A percentile compares a stretch with the other conserved stretches of the same genome.
These are phyloP conservation scores for Protonibea diacanthus DNA, from an alignment of 2,797 vertebrate genomes.

Conservation along the genomic window DNA sequence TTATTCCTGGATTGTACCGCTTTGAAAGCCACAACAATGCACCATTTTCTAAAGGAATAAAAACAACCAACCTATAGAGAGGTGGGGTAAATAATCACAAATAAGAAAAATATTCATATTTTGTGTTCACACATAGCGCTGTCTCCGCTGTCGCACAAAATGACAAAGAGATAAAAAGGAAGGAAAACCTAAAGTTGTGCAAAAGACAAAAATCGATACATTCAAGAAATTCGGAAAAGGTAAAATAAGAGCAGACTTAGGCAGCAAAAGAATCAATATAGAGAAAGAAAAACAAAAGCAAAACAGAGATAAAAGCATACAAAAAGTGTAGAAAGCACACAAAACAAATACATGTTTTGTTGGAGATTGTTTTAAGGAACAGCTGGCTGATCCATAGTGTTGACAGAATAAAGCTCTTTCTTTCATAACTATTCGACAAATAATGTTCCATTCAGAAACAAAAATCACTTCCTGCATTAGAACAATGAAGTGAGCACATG, in stretches of 20 bases:
- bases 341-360: not conserved
- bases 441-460: not conserved
- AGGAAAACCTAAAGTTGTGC: not conserved
- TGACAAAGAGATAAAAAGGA: not conserved
- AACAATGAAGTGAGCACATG: not conserved
- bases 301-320: not conserved
- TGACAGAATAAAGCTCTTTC: not conserved
- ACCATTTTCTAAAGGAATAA: too few species aligned
- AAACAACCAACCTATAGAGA: too few species aligned
- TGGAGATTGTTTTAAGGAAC: not conserved
- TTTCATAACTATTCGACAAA: too few species aligned
- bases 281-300: not conserved
- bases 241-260: too few species aligned
- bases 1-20: too few species aligned
- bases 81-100: too few species aligned
- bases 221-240: not conserved
- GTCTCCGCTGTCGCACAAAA: not conserved
- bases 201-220: not conserved
- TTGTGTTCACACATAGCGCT: too few species aligned
- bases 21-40: too few species aligned
- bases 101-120: too few species aligned
- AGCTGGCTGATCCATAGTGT: too few species aligned
- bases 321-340: not conserved
- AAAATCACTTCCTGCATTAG: not conserved
- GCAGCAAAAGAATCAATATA: not conserved